These are phyloP conservation scores for Limnephilus marmoratus DNA, from an alignment of 2,888 invertebrate species.

Conservation along the genomic window DNA sequence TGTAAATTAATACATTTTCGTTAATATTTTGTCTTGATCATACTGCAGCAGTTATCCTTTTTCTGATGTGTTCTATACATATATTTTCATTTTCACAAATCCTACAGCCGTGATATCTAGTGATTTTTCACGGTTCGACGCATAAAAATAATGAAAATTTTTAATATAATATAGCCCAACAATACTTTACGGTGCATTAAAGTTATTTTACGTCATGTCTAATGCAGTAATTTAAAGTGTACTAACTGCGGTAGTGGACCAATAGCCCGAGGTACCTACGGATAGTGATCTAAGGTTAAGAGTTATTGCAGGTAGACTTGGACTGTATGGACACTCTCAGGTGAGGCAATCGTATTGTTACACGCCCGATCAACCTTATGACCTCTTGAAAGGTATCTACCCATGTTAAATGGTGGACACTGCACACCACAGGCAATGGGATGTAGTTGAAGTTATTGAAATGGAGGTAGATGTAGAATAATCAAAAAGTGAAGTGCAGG, in stretches of 20 bases:
- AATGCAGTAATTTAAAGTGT: neutral
- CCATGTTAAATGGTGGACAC: neutral
- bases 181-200: neutral
- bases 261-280: neutral
- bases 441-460: neutral
- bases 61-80: too few species aligned
- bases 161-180: too few species aligned
- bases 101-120: too few species aligned
- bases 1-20: too few species aligned
- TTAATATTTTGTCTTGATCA: too few species aligned
- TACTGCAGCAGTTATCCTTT: too few species aligned
- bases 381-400: neutral
- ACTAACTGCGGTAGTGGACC: neutral
- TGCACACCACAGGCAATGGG: neutral
- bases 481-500: neutral
- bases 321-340: neutral
- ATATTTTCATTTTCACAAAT: too few species aligned
- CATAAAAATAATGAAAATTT: neutral
- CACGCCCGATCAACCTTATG: neutral
- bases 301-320: neutral
- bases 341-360: constrained; percentile 37
- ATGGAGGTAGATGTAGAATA: neutral
- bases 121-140: too few species aligned
- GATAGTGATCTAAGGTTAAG: constrained; percentile 18
- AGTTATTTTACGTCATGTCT: neutral